Base-by-base conservation (phyloP, 2,113 vertebrate genomes). In the Aleadryas rufinucha region DNA sequence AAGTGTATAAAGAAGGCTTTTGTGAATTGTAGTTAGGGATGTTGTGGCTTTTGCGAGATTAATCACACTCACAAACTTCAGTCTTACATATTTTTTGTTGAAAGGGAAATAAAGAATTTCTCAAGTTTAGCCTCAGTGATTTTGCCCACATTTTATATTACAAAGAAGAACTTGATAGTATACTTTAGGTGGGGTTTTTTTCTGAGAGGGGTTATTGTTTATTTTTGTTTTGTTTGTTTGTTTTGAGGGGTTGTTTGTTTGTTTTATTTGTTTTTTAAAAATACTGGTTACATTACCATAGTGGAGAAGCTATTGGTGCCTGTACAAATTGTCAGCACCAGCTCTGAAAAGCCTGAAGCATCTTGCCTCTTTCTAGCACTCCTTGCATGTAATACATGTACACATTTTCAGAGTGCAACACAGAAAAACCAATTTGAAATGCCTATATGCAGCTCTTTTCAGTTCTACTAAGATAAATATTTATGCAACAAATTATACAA, bases 151-250 rank as follows among this genome's bases (percentile, higher is more conserved):
- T 50, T 68, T 94, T 49, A 26, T 9, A 21, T 16, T 26, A 20
- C 22, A 19, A 63, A 66, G n/a, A 33, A 57, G 9, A 52, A 30
- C 8, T 35, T 26, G 6, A 54, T 33, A 18, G 8, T 13, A 20
- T 23, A 39, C 27, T 69, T 76, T 68, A 39, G 11, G 9, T 23
- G 42, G 42, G 6, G 16, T 39, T 16, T 57, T 56, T 80, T 39
- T 19, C 24, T 75, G 30, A 24, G 2, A 35, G 11, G 0, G 0
- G 5, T 35, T 57, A 15, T 47, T 54, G 6, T 13, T 61, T 35
- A 3, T 74, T 44, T 10, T 22, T 57, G 31, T 3, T 31, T 53
- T 27, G 13, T 35, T 60, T 35, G 13, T 50, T 9, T 15, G 3
- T 74, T 26, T 59, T 9, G 8, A 1, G 9, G 6, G 21, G 49